These are phyloP conservation scores for Tipula confusa DNA, from an alignment of 2,888 invertebrate species.

Conservation along the genomic window DNA sequence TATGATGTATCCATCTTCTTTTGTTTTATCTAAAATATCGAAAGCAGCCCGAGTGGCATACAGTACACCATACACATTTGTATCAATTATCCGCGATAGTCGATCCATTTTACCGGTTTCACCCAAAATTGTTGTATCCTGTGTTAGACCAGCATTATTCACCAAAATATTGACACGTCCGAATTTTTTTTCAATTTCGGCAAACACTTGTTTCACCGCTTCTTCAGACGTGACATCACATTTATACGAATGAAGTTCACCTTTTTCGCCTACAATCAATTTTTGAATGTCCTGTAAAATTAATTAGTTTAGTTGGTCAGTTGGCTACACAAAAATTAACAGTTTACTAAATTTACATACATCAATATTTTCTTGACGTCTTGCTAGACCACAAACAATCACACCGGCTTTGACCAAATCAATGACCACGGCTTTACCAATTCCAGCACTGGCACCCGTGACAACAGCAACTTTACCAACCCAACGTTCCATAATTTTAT, in stretches of 20 bases:
- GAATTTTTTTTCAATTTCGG: constrained; percentile 49
- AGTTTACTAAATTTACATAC: too few relatives aligned
- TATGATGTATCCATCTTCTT: constrained; percentile 41
- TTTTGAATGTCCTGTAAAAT: background rate
- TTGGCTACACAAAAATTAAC: too few relatives aligned
- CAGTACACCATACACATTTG: constrained; percentile 45
- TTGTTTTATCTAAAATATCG: constrained; percentile 45
- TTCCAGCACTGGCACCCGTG: constrained; percentile 61
- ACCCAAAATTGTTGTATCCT: background rate
- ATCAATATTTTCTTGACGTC: constrained; percentile 49
- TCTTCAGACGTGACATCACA: constrained; percentile 56
- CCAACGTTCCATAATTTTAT: constrained; percentile 58
- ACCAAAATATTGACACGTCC: constrained; percentile 57
- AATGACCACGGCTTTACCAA: constrained; percentile 53
- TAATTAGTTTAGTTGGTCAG: too few relatives aligned
- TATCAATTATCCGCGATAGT: constrained; percentile 42
- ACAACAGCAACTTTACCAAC: constrained; percentile 58
- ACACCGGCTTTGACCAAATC: constrained; percentile 52
- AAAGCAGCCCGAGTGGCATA: constrained; percentile 46
- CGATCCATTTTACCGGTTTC: background rate
- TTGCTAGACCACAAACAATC: constrained; percentile 55
- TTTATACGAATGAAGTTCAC: constrained; percentile 43
- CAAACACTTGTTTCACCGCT: constrained; percentile 53
- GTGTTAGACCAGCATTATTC: constrained; percentile 55
- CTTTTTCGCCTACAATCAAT: background rate